Percentiles rank a stretch among this genome's conserved stretches.
phyloP scores from a whole-genome alignment of 2,113 vertebrate genomes.

The Ceyx margarethae region DNA sequence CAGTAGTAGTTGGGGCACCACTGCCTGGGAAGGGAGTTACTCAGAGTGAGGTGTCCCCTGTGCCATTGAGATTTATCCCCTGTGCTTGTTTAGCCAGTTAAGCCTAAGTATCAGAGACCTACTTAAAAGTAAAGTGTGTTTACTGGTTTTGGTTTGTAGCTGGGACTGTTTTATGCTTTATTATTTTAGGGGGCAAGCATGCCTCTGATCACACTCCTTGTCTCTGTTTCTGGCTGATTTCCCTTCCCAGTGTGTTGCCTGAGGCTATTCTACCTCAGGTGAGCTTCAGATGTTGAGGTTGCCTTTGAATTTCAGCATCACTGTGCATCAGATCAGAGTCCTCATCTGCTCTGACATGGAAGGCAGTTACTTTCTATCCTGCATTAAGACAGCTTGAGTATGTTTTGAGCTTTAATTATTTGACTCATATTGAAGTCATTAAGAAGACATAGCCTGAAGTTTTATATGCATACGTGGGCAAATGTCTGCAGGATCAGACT shows the following conservation, averaged over 20 bases:
- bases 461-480: not conserved
- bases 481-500: not conserved
- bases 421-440: not conserved
- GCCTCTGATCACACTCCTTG: not conserved
- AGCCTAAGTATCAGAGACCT: not conserved
- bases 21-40: not conserved
- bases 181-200: not conserved
- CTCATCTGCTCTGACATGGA: not conserved
- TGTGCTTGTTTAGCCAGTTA: not conserved
- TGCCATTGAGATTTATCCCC: not conserved
- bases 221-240: not conserved
- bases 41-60: not conserved
- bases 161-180: not conserved
- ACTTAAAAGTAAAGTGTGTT: not conserved
- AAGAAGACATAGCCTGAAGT: not conserved
- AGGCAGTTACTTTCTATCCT: not conserved
- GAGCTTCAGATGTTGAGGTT: not conserved
- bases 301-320: not conserved
- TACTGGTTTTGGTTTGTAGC: not conserved
- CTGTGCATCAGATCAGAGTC: not conserved
- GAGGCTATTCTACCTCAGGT: not conserved
- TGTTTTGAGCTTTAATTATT: conserved; percentile 22
- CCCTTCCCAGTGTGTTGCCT: not conserved
- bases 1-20: rapidly evolving
- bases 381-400: not conserved